Evolutionary conservation across 2,888 invertebrate species (phyloP), one percentile per base, ranked within the genome.

Genomic region (Limenitis arthemis): DNA sequence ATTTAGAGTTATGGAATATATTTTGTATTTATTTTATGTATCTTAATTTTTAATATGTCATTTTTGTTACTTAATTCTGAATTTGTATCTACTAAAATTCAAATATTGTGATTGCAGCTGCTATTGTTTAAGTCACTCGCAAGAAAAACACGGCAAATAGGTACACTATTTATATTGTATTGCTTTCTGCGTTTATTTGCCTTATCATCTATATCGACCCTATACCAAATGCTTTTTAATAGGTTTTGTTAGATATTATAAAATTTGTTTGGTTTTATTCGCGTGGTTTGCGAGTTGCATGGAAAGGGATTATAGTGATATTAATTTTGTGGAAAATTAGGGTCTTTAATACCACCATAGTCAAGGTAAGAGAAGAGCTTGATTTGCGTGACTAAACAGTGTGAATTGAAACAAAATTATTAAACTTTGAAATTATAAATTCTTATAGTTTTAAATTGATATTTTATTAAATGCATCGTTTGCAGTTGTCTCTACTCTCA

Each of bases 51-150:
- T n/a, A 2, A 28, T 20, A 32, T 32, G 11, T 41, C 42, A 42
- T 55, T 11, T 44, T 42, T 37, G 20, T 20, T 20, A 44, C 41
- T 51, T 40, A 48, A 47, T 48, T 47, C 20, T 47, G 37, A 33
- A 59, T 56, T 62, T 70, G 68, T 75, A 70, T 66, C 69, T 66
- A 80, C 72, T 81, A 78, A 81, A 80, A 56, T 43, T 60, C 61
- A 59, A 66, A 69, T 73, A 66, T 84, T 83, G 65, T 77, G 64
- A 68, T 86, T 86, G 69, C 86, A 86, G 86, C 85, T 86, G 86
- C 85, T 86, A 85, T 86, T 86, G 86, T 70, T 82, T 86, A 83
- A 86, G 83, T 81, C 86, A 86, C 83, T 78, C 83, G 67, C 77
- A 77, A 80, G 84, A 84, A 76, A 79, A 74, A 63, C 75, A 73